Percentiles rank a stretch among this genome's conserved stretches.
These are phyloP conservation scores for Diorhabda elongata DNA, from an alignment of 1,140 invertebrate species.

Conservation along the genomic window DNA sequence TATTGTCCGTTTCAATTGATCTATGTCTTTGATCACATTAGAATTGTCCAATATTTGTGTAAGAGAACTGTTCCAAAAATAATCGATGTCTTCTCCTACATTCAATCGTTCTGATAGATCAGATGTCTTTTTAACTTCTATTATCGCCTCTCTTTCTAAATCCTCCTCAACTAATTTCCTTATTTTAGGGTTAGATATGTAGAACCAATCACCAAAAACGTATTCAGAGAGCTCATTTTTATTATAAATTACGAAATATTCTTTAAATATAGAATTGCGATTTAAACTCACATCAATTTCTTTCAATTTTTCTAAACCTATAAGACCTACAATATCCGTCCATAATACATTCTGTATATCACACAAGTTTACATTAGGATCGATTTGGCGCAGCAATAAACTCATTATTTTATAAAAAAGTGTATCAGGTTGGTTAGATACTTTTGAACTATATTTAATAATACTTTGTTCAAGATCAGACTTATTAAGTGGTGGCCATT, in stretches of 20 bases:
- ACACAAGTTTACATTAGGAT: conserved; percentile 22
- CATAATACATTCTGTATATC: conserved; percentile 33
- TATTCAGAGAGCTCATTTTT: conserved; percentile 27
- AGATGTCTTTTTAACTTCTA: not conserved
- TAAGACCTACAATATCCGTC: conserved; percentile 38
- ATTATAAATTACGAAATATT: conserved; percentile 41
- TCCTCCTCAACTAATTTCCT: conserved; percentile 27
- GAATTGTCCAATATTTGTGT: not conserved
- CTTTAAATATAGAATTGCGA: conserved; percentile 32
- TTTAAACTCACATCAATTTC: conserved; percentile 31
- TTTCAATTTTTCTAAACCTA: conserved; percentile 35
- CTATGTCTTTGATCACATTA: conserved; percentile 21
- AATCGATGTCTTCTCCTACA: not conserved
- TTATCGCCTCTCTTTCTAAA: conserved; percentile 15
- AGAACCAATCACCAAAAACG: conserved; percentile 38
- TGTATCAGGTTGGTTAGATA: conserved; percentile 30
- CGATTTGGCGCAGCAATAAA: conserved; percentile 28
- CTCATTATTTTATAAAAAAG: conserved; percentile 31
- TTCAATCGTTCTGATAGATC: not conserved
- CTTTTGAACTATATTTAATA: conserved; percentile 32
- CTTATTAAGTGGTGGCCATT: conserved; percentile 37
- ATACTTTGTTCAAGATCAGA: conserved; percentile 30
- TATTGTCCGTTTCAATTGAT: conserved; percentile 28
- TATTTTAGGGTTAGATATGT: conserved; percentile 37
- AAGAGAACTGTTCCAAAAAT: not conserved